A percentile compares a stretch with the other conserved stretches of the same genome.
These are phyloP conservation scores for Polyploca ridens DNA, from an alignment of 2,888 invertebrate genomes.

Conservation along the genomic window DNA sequence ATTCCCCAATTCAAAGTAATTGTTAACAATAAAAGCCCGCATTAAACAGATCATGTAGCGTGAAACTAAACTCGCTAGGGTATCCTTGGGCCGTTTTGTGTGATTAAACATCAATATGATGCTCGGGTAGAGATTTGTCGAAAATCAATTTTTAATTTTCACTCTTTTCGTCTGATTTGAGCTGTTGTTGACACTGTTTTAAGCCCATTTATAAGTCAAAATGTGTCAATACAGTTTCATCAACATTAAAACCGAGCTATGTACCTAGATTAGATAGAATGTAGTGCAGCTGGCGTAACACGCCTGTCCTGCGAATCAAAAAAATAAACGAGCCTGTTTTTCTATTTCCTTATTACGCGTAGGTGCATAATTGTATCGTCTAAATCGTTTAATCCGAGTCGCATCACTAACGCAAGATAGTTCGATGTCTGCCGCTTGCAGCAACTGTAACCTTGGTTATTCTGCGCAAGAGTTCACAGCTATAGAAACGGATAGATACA, in stretches of 20 bases:
- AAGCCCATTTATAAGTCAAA: too few relatives aligned
- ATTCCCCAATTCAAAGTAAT: constrained; percentile 4
- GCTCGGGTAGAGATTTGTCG: background rate
- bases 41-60: constrained; percentile 25
- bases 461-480: constrained; percentile 28
- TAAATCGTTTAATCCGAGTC: background rate
- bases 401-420: background rate
- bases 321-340: background rate
- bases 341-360: background rate
- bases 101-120: constrained; percentile 44
- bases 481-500: constrained; percentile 2
- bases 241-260: too few relatives aligned
- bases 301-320: too few relatives aligned
- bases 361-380: background rate
- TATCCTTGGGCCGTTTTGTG: constrained; percentile 57
- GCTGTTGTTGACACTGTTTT: background rate
- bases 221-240: too few relatives aligned
- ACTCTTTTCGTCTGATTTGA: too few relatives aligned
- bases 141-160: background rate
- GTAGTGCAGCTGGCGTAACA: too few relatives aligned
- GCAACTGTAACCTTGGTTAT: constrained; percentile 52
- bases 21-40: background rate
- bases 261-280: too few relatives aligned
- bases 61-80: constrained; percentile 39
- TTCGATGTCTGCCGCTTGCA: constrained; percentile 40